A percentile compares a stretch with the other conserved stretches of the same genome.
phyloP scores from a whole-genome alignment of 2,888 invertebrate species.

The Sialis fuliginosa region DNA sequence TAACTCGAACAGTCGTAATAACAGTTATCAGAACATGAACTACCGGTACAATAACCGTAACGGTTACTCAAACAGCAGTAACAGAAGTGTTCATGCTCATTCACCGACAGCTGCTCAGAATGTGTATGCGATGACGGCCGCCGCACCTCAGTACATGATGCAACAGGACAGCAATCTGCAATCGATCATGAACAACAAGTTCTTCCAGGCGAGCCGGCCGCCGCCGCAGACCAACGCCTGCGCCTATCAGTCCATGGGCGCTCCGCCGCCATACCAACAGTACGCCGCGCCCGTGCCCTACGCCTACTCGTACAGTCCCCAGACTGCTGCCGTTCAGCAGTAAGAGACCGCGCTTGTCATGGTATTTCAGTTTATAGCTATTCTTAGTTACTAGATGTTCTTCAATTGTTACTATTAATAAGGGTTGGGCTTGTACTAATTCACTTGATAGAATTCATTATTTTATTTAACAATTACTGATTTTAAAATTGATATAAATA shows the following conservation, averaged over 20 bases:
- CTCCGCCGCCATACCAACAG: constrained; percentile 42
- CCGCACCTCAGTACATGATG: constrained; percentile 29
- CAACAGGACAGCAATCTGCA: constrained; percentile 24
- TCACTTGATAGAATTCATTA: no score
- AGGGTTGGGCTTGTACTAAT: no score
- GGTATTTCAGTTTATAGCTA: no score
- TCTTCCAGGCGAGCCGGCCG: constrained; percentile 47
- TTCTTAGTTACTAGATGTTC: no score
- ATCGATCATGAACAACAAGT: constrained; percentile 47
- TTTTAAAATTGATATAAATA: no score
- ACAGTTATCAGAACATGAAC: no score
- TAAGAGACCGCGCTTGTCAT: constrained; percentile 23
- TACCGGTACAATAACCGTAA: constrained; percentile 10
- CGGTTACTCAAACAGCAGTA: constrained; percentile 12
- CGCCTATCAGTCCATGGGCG: constrained; percentile 41
- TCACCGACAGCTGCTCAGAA: constrained; percentile 12
- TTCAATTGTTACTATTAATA: no score
- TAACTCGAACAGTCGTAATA: no score
- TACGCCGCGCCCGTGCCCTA: constrained; percentile 50
- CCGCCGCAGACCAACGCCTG: constrained; percentile 35
- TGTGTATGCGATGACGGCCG: constrained; percentile 21
- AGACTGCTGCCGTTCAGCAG: constrained; percentile 51
- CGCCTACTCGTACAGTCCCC: constrained; percentile 36
- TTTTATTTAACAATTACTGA: no score
- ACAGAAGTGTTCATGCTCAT: constrained; percentile 12